Evolutionary conservation across 2,888 invertebrate species (phyloP).

Genomic region (Nezara viridula): DNA sequence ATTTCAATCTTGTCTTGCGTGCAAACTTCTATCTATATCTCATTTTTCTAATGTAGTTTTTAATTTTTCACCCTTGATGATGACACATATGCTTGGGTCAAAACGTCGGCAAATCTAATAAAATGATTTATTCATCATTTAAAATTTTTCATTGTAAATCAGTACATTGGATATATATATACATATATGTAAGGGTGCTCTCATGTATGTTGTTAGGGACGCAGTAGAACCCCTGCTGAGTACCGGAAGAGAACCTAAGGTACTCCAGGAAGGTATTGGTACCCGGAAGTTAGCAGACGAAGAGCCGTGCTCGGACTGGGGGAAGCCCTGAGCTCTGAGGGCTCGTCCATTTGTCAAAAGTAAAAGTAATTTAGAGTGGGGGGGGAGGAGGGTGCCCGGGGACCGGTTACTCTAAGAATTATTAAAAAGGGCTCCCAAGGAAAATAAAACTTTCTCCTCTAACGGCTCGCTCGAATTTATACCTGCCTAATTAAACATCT

Average conservation of each 20-base stretch:
- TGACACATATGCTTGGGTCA: too few species aligned
- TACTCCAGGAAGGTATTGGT: not conserved
- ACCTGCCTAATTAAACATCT: not conserved
- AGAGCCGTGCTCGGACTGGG: not conserved
- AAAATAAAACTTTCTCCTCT: slow-evolving; percentile 4
- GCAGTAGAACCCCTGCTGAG: not conserved
- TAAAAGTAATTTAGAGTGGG: slow-evolving; percentile 50
- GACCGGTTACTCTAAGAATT: slow-evolving; percentile 18
- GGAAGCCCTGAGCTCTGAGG: not conserved
- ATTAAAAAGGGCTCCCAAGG: slow-evolving; percentile 1
- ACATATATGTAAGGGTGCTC: too few species aligned
- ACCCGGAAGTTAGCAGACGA: not conserved
- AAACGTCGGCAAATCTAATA: too few species aligned
- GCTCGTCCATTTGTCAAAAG: slow-evolving; percentile 56
- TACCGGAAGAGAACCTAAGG: not conserved
- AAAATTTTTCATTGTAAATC: too few species aligned
- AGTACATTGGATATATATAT: too few species aligned
- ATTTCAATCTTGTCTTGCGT: too few species aligned
- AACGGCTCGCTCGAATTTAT: not conserved
- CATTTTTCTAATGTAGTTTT: too few species aligned
- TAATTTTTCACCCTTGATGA: too few species aligned
- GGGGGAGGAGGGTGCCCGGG: not conserved
- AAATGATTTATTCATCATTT: too few species aligned
- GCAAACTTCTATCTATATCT: too few species aligned
- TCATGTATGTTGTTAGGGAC: too few species aligned